A percentile compares a stretch with the other conserved stretches of the same genome.
These are phyloP conservation scores for Aspidiotus rigidus DNA, from an alignment of 2,888 invertebrate genomes.

Conservation along the genomic window DNA sequence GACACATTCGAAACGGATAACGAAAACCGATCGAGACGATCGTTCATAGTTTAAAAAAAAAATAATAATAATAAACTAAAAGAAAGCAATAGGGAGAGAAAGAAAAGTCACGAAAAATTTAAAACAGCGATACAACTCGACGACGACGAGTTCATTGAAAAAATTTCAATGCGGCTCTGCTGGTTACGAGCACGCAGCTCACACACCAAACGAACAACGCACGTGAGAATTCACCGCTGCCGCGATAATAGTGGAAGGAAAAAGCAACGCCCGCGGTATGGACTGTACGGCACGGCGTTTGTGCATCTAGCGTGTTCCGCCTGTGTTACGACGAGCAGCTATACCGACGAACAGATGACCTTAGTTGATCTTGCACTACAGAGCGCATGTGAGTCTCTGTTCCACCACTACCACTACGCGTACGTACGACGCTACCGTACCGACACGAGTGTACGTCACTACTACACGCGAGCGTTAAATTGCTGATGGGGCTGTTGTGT, in stretches of 20 bases:
- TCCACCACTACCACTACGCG: conserved; percentile 16
- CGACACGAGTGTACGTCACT: too few species aligned
- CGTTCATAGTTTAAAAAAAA: too few species aligned
- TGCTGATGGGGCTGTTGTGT: too few species aligned
- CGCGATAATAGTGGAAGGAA: not conserved
- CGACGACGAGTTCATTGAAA: not conserved
- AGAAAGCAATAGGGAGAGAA: not conserved
- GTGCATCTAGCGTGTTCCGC: conserved; percentile 11
- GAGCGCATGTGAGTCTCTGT: conserved; percentile 24
- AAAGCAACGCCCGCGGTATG: not conserved
- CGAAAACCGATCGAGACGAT: too few species aligned
- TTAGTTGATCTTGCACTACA: conserved; percentile 24
- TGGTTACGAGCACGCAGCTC: too few species aligned
- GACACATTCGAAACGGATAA: not conserved
- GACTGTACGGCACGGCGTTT: conserved; percentile 2
- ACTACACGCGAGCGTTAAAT: too few species aligned
- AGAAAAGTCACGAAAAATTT: not conserved
- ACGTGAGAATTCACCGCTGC: conserved; percentile 5
- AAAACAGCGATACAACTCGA: not conserved
- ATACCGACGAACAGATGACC: conserved; percentile 10
- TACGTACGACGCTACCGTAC: not conserved
- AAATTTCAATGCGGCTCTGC: not conserved
- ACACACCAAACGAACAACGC: not conserved
- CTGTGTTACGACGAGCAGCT: conserved; percentile 16
- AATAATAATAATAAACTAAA: too few species aligned